Evolutionary conservation across 2,888 invertebrate species (phyloP).

Genomic region (Eupithecia inturbata): DNA sequence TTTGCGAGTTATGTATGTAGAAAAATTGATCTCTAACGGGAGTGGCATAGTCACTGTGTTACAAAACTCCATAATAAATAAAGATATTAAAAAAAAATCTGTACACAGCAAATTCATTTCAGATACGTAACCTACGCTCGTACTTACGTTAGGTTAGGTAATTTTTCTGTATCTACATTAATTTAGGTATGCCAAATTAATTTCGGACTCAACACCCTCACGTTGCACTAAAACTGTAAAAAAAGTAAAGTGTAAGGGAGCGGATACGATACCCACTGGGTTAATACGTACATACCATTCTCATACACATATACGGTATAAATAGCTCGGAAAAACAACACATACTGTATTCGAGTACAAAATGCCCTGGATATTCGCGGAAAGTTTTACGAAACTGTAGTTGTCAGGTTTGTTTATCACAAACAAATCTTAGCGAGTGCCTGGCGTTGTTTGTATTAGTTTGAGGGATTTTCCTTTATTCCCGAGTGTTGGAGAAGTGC

Average conservation of each 20-base stretch:
- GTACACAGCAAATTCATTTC: too few relatives aligned
- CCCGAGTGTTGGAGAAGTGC: neutral
- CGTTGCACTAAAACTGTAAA: conserved; percentile 7
- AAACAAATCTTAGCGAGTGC: neutral
- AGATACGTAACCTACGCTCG: too few relatives aligned
- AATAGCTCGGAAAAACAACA: conserved; percentile 35
- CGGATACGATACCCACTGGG: conserved; percentile 4
- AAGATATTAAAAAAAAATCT: too few relatives aligned
- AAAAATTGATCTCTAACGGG: too few relatives aligned
- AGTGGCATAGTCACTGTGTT: too few relatives aligned
- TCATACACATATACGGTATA: conserved; percentile 17
- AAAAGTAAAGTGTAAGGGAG: too few relatives aligned
- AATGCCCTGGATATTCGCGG: conserved; percentile 21
- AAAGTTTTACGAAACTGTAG: conserved; percentile 28
- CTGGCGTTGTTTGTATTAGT: neutral
- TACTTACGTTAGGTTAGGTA: neutral
- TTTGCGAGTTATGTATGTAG: too few relatives aligned
- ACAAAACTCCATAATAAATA: too few relatives aligned
- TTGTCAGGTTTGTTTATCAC: conserved; percentile 2
- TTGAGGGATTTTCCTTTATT: neutral
- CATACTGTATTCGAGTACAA: conserved; percentile 14
- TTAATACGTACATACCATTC: neutral
- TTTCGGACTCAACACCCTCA: neutral
- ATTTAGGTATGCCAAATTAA: neutral
- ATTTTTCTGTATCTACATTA: too few relatives aligned